Evolutionary conservation across 2,888 invertebrate species (phyloP), one percentile per base, ranked within the genome.

Genomic region (Brenthis hecate): DNA sequence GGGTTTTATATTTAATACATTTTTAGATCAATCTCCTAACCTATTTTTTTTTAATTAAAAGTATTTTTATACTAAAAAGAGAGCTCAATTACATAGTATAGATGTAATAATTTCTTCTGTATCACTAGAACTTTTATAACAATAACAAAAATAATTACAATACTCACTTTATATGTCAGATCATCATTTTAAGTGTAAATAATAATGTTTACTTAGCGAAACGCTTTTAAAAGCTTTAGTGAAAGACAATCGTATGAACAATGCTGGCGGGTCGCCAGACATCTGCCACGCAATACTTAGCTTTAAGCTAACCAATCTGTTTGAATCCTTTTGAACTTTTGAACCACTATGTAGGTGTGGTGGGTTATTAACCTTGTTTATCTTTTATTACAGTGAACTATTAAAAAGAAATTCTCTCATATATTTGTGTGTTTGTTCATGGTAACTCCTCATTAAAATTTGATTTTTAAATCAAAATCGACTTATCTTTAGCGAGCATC

Each of bases 211-310:
- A 66, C 58, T 63, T 68, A 63, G 65, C 47, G 63, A 53, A 66
- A 66, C 57, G 65, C 58, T 68, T 56, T 72, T 68, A 72, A 70
- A 50, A 68, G 53, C 66, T 63, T 62, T 63, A 55, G 57, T 56
- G 56, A 57, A 56, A 71, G 57, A 71, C 63, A 58, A 71, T 63
- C 57, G 57, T 50, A 61, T 19, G 14, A 50, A 66, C 66, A 65
- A 62, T 57, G 56, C 32, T 71, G 71, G 71, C 71, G 19, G 19
- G 6, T 1, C 56, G 68, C 71, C 71, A 71, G 43, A 11, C 50
- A 58, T 63, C 60, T 55, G 60, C 19, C 61, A 56, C 32, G 36
- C 53, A 66, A 58, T 58, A 54, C 58, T 53, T 58, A 60, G 50
- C 48, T 50, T 60, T 60, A 60, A 60, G 47, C 28, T 11, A 60